A percentile compares a stretch with the other conserved stretches of the same genome.
Conservation (phyloP, 2,888 invertebrate genomes). For the Lysandra coridon region DNA sequence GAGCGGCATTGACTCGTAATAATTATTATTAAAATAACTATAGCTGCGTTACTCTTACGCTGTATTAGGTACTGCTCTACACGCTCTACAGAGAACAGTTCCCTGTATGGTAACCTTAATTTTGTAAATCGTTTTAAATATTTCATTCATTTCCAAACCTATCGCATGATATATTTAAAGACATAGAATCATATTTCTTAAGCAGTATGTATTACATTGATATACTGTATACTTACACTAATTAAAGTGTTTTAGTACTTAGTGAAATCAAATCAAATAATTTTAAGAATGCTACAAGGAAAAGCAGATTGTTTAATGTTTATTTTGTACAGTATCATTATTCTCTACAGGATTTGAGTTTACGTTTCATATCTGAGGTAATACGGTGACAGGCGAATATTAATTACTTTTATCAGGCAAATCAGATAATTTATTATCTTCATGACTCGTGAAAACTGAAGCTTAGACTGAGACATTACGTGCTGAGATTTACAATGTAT, state of each 20-base stretch:
- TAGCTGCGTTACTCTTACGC: too few relatives aligned
- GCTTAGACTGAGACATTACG: neutral
- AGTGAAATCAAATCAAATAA: neutral
- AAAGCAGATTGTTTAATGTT: neutral
- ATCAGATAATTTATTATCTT: neutral
- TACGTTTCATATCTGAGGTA: neutral
- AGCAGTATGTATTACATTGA: too few relatives aligned
- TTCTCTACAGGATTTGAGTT: neutral
- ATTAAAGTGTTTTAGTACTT: too few relatives aligned
- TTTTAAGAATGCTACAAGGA: neutral
- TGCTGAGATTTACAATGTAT: neutral
- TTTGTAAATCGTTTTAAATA: neutral
- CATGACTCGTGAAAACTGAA: neutral
- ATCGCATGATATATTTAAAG: too few relatives aligned
- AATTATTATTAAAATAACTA: too few relatives aligned
- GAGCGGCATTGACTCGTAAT: too few relatives aligned
- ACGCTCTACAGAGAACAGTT: too few relatives aligned
- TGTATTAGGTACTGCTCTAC: too few relatives aligned
- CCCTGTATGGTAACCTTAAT: neutral
- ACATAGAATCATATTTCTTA: too few relatives aligned
- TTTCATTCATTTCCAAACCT: neutral
- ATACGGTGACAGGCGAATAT: neutral
- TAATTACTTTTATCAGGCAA: neutral
- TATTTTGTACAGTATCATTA: neutral
- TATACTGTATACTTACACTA: too few relatives aligned